Evolutionary conservation across 2,888 invertebrate species (phyloP).

Genomic region (Rhopalosiphum nymphaeae): DNA sequence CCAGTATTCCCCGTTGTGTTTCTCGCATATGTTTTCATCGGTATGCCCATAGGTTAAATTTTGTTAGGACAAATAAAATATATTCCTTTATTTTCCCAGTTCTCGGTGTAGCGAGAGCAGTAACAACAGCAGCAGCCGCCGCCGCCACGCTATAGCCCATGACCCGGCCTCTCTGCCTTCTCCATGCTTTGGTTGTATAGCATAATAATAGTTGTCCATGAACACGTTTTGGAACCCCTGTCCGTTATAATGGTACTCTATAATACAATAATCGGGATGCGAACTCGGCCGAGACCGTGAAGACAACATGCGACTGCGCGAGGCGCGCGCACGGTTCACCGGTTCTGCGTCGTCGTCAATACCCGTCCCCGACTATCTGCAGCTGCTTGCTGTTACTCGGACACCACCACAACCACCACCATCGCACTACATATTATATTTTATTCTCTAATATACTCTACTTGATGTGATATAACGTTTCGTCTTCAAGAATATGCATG

Average conservation of each 20-base stretch:
- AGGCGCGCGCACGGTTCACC: slow-evolving; percentile 58
- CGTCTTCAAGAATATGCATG: background rate
- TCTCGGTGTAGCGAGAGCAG: background rate
- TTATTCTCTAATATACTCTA: slow-evolving; percentile 20
- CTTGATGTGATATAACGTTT: slow-evolving; percentile 10
- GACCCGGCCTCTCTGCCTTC: background rate
- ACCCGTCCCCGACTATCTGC: slow-evolving; percentile 57
- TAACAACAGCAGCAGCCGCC: background rate
- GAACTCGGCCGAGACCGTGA: slow-evolving; percentile 60
- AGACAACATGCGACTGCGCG: slow-evolving; percentile 35
- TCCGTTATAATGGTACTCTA: slow-evolving; percentile 31
- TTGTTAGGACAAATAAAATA: background rate
- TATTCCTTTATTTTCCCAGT: background rate
- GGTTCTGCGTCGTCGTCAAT: slow-evolving; percentile 52
- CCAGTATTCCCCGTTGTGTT: background rate
- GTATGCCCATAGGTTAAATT: background rate
- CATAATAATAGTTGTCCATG: background rate
- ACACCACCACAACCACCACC: background rate
- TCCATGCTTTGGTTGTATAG: background rate
- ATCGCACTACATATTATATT: background rate
- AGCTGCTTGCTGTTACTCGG: slow-evolving; percentile 30
- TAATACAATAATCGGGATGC: slow-evolving; percentile 49
- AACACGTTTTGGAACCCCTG: slow-evolving; percentile 55
- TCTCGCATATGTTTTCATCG: no score
- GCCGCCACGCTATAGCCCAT: background rate